phyloP scores from a whole-genome alignment of 1,140 invertebrate genomes.

The Drosophila sucinea region DNA sequence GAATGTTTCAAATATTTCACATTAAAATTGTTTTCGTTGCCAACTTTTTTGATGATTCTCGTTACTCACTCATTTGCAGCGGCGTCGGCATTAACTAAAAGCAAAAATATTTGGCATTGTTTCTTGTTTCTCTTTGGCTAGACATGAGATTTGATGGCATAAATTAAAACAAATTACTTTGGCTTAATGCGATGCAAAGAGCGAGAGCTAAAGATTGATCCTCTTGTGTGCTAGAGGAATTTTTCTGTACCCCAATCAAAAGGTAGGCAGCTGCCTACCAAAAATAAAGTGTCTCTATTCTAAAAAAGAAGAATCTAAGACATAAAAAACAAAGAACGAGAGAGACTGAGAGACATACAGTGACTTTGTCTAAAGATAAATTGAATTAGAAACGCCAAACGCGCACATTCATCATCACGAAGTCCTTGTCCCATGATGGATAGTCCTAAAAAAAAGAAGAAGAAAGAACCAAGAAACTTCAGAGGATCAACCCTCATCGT shows the following conservation, averaged over 20 bases:
- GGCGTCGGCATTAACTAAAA: slow-evolving; percentile 32
- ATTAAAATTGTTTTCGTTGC: slow-evolving; percentile 67
- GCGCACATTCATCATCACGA: slow-evolving; percentile 74
- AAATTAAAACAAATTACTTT: slow-evolving; percentile 38
- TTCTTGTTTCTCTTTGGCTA: background rate
- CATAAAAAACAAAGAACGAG: slow-evolving; percentile 6
- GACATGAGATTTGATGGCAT: slow-evolving; percentile 16
- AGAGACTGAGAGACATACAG: slow-evolving; percentile 15
- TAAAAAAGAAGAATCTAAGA: slow-evolving; percentile 1
- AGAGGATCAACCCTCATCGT: slow-evolving; percentile 44
- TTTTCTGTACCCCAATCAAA: slow-evolving; percentile 14
- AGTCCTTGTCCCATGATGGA: slow-evolving; percentile 59
- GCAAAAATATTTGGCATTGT: slow-evolving; percentile 30
- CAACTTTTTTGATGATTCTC: slow-evolving; percentile 16
- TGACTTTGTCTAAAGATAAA: slow-evolving; percentile 79
- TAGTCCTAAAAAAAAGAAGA: slow-evolving; percentile 66
- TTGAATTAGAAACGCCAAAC: slow-evolving; percentile 77
- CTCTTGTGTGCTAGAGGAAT: slow-evolving; percentile 13
- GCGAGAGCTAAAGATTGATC: background rate
- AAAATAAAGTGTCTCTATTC: slow-evolving; percentile 41
- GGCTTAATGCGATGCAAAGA: background rate
- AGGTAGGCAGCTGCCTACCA: slow-evolving; percentile 46
- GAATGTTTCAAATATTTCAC: slow-evolving; percentile 71
- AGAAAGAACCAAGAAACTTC: slow-evolving; percentile 18
- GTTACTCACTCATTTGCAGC: background rate